Percentiles rank a stretch among this genome's conserved stretches.
Evolutionary conservation across 2,888 invertebrate species (phyloP).

Genomic region (Cephalotes varians): DNA sequence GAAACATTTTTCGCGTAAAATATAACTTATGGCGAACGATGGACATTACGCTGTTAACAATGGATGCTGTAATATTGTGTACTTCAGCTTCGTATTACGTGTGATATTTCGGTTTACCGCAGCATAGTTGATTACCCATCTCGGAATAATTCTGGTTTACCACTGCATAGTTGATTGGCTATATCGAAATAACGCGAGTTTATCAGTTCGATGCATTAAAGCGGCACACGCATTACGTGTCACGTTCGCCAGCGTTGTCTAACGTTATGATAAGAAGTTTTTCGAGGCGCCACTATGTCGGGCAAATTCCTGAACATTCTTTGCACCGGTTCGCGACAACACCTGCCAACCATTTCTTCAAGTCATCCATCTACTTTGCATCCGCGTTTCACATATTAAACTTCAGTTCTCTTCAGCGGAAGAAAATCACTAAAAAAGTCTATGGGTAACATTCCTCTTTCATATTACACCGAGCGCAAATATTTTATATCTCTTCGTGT

Average conservation of each 20-base stretch:
- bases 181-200: constrained; percentile 68
- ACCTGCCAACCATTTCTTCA: constrained; percentile 51
- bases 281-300: background rate
- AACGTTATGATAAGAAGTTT: constrained; percentile 46
- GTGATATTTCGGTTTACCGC: constrained; percentile 75
- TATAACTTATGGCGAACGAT: background rate
- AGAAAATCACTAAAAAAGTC: constrained; percentile 43
- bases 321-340: constrained; percentile 33
- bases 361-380: constrained; percentile 52
- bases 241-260: constrained; percentile 10
- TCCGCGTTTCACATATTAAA: constrained; percentile 56
- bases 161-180: constrained; percentile 74
- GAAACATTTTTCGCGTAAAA: background rate
- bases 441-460: constrained; percentile 7
- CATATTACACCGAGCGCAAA: constrained; percentile 1
- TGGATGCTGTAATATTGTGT: constrained; percentile 50
- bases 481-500: background rate
- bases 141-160: constrained; percentile 74
- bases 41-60: constrained; percentile 49
- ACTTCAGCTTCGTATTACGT: constrained; percentile 71
- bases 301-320: constrained; percentile 43
- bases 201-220: constrained; percentile 67
- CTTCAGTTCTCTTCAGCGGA: constrained; percentile 55
- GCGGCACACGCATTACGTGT: constrained; percentile 38
- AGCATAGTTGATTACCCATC: constrained; percentile 75